A percentile compares a stretch with the other conserved stretches of the same genome.
phyloP scores from a whole-genome alignment of 2,888 invertebrate genomes.

The Cordylochernes scorpioides region DNA sequence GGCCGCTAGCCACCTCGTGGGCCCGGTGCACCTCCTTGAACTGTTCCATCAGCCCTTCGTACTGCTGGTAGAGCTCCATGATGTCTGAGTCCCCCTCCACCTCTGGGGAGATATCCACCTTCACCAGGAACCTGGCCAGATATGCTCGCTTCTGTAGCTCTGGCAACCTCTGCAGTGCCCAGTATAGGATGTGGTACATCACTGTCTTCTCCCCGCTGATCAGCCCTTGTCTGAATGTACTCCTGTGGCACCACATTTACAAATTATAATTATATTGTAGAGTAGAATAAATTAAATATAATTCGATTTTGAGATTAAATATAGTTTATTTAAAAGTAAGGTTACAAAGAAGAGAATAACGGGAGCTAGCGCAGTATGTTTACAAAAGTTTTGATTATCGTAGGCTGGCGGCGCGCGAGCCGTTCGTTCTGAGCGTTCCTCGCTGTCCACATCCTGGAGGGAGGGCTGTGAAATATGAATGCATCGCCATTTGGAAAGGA shows the following conservation, averaged over 20 bases:
- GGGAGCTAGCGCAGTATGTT: too few species aligned
- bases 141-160: constrained; percentile 55
- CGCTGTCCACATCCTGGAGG: too few species aligned
- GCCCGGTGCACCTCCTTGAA: constrained; percentile 52
- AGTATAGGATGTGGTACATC: constrained; percentile 47
- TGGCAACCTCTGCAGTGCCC: constrained; percentile 44
- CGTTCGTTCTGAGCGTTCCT: too few species aligned
- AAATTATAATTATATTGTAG: neutral
- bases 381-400: too few species aligned
- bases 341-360: too few species aligned
- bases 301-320: too few species aligned
- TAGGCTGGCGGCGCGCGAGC: too few species aligned
- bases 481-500: too few species aligned
- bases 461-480: too few species aligned
- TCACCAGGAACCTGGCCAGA: constrained; percentile 35
- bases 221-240: constrained; percentile 33
- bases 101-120: constrained; percentile 44
- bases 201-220: constrained; percentile 43
- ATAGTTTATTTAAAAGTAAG: too few species aligned
- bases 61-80: constrained; percentile 39
- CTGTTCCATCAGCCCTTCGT: constrained; percentile 43
- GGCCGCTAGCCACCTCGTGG: constrained; percentile 32
- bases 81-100: constrained; percentile 45
- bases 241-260: constrained; percentile 22
- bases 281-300: too few species aligned